A percentile compares a stretch with the other conserved stretches of the same genome.
Evolutionary conservation across 2,797 vertebrate genomes (phyloP).

Genomic region (Netta rufina): DNA sequence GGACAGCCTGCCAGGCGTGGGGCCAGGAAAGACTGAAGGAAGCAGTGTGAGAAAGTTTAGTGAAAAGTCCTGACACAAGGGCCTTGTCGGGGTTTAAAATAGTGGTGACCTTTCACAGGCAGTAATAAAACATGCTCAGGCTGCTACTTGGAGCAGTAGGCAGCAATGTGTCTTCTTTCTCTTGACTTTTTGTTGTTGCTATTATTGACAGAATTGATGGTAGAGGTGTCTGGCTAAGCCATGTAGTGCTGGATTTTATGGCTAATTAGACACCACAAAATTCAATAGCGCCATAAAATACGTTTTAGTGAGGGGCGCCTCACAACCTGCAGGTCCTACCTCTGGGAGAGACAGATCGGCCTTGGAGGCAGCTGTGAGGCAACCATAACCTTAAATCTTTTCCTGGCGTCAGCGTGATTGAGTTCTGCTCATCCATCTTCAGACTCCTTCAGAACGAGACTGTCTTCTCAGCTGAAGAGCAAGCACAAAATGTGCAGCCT

Average conservation of each 20-base stretch:
- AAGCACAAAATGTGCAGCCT: background rate
- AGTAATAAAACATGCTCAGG: constrained; percentile 5
- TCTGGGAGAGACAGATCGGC: constrained; percentile 50
- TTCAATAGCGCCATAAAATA: constrained; percentile 62
- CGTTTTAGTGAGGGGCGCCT: constrained; percentile 4
- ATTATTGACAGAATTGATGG: constrained; percentile 46
- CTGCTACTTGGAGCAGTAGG: background rate
- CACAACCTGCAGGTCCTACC: constrained; percentile 41
- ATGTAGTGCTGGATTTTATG: constrained; percentile 42
- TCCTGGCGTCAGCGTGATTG: background rate
- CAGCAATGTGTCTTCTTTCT: constrained; percentile 4
- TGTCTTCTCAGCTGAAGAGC: background rate
- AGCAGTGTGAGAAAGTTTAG: background rate
- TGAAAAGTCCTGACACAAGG: background rate
- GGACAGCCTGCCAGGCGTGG: background rate
- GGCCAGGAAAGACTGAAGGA: background rate
- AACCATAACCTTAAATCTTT: constrained; percentile 61
- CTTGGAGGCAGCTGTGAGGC: constrained; percentile 47
- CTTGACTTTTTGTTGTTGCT: constrained; percentile 48
- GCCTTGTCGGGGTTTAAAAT: constrained; percentile 23
- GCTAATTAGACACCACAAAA: constrained; percentile 70
- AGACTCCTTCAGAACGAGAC: constrained; percentile 3
- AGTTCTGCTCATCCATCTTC: constrained; percentile 32
- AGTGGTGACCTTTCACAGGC: background rate
- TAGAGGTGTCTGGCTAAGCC: constrained; percentile 43